phyloP scores from a whole-genome alignment of 2,888 invertebrate genomes.

The Ectropis crepuscularia region DNA sequence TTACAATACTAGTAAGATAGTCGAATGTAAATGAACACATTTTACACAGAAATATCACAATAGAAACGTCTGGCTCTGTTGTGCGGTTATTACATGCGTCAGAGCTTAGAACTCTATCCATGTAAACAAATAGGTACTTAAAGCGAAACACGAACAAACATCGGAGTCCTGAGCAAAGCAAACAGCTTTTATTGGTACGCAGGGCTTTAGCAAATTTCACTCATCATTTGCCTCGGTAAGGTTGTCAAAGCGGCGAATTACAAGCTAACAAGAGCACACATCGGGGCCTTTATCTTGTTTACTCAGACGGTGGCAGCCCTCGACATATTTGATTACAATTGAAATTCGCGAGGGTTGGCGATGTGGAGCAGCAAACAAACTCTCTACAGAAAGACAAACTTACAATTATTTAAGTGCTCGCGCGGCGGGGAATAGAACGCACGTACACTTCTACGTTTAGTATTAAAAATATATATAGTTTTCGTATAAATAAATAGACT shows the following conservation, averaged over 20 bases:
- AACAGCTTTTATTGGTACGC: constrained; percentile 33
- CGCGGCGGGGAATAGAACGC: no score
- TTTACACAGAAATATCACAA: no score
- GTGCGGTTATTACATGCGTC: no score
- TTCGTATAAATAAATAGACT: no score
- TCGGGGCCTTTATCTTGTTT: constrained; percentile 74
- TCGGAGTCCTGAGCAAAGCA: constrained; percentile 25
- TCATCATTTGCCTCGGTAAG: constrained; percentile 48
- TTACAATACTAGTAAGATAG: no score
- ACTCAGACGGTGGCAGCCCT: constrained; percentile 65
- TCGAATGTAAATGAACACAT: no score
- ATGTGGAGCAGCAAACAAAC: constrained; percentile 15
- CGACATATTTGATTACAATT: constrained; percentile 77
- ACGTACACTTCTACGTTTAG: no score
- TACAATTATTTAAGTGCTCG: neutral
- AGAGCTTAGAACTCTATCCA: no score
- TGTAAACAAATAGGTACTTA: neutral
- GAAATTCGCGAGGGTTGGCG: constrained; percentile 55
- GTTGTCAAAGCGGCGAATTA: constrained; percentile 61
- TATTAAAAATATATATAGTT: no score
- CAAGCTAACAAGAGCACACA: constrained; percentile 60
- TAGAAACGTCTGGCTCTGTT: no score
- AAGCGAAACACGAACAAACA: constrained; percentile 5
- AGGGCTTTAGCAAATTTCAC: constrained; percentile 40
- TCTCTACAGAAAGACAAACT: constrained; percentile 13